phyloP scores from a whole-genome alignment of 1,140 invertebrate species.

The Halyomorpha halys region DNA sequence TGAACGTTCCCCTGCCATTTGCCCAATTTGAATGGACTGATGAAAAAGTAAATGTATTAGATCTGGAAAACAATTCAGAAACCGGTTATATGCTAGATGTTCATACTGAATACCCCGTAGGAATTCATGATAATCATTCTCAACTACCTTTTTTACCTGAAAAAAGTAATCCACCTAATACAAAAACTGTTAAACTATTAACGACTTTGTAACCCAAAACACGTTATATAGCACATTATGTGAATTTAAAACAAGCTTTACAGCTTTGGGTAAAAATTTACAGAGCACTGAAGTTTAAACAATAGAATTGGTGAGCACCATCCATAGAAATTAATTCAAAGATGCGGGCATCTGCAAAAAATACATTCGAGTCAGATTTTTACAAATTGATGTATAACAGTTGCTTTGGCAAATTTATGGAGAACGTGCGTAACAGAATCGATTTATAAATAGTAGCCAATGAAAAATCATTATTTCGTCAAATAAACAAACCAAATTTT shows the following conservation, averaged over 20 bases:
- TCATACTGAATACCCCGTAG: too few species aligned
- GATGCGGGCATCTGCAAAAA: slow-evolving; percentile 31
- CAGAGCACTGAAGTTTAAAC: too few species aligned
- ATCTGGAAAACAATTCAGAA: neutral
- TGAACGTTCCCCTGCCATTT: slow-evolving; percentile 38
- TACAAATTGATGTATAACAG: slow-evolving; percentile 36
- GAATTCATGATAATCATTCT: too few species aligned
- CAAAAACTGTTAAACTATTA: too few species aligned
- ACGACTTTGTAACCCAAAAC: too few species aligned
- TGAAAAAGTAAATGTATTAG: slow-evolving; percentile 24
- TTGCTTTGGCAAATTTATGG: slow-evolving; percentile 35
- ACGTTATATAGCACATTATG: slow-evolving; percentile 34
- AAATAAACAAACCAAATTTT: neutral
- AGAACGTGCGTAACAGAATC: slow-evolving; percentile 34
- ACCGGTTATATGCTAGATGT: too few species aligned
- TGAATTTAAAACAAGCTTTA: slow-evolving; percentile 31
- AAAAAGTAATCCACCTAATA: too few species aligned
- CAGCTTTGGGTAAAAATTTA: slow-evolving; percentile 28
- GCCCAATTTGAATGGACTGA: slow-evolving; percentile 39
- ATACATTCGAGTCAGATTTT: slow-evolving; percentile 35
- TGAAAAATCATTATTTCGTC: too few species aligned
- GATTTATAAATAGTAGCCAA: too few species aligned
- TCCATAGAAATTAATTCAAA: slow-evolving; percentile 35
- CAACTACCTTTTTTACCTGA: too few species aligned
- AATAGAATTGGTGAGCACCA: slow-evolving; percentile 33